These are phyloP conservation scores for Drosophila buzzatii DNA, from an alignment of 2,888 invertebrate species.

Conservation along the genomic window DNA sequence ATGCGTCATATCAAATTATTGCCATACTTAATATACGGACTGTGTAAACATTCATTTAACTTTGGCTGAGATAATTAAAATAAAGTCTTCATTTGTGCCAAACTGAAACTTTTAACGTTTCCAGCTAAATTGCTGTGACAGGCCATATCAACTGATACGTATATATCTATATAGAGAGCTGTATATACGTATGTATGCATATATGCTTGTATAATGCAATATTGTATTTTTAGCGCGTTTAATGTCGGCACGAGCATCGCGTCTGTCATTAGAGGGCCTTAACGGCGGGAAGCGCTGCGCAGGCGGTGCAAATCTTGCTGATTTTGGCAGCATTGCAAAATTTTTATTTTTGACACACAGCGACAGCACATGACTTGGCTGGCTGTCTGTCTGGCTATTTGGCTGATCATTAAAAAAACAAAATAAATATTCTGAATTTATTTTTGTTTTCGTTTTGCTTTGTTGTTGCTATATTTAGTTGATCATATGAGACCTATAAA, in stretches of 20 bases:
- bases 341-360: conserved; percentile 53
- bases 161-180: background rate
- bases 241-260: conserved; percentile 50
- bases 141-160: conserved; percentile 2
- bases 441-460: conserved; percentile 11
- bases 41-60: conserved; percentile 13
- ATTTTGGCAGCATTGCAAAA: conserved; percentile 61
- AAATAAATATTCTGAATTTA: conserved; percentile 13
- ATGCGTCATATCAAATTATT: conserved; percentile 45
- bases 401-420: conserved; percentile 7
- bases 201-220: conserved; percentile 18
- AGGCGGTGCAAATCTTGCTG: conserved; percentile 27
- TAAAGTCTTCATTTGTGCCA: conserved; percentile 22
- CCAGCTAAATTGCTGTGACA: conserved; percentile 21
- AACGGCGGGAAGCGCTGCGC: background rate
- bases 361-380: conserved; percentile 55
- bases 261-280: conserved; percentile 25
- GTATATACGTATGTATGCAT: background rate
- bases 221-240: conserved; percentile 28
- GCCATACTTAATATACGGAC: conserved; percentile 5
- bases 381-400: conserved; percentile 6
- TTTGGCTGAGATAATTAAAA: conserved; percentile 35
- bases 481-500: conserved; percentile 29
- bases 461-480: conserved; percentile 31
- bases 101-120: conserved; percentile 18